Base-by-base conservation (phyloP, 1,140 invertebrate genomes). In the Neoseiulus cucumeris region DNA sequence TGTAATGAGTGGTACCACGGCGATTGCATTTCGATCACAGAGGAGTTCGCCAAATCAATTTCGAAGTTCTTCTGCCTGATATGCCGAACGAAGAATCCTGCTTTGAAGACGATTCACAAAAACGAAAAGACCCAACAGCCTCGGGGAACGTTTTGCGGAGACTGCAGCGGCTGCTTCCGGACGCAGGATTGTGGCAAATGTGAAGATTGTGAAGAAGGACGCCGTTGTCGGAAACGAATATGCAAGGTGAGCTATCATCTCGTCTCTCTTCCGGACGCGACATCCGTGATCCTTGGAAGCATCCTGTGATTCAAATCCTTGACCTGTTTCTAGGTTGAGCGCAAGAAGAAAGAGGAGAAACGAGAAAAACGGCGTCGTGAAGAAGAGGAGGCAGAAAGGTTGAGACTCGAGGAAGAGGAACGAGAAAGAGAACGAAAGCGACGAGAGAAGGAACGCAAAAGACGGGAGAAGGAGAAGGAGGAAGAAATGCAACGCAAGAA, bases 1-100 rank as follows among this genome's bases (percentile, higher is more conserved):
- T 98, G 94, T 77, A 90, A 97, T 76, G 91, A 96, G 78, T 98
- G 94, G 93, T 98, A 93, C 73, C 94, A 98, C 76, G 92, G 92
- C 9, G 90, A 95, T 72, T 97, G 93, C 75, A 93, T 98, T 71
- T 88, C 87, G 70, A 90, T 97, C 66, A 92, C 89, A 9, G 86
- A 93, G 73, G 83, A 87, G 70, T 87, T 95, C 74, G 87, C 93
- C 0, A 91, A 91, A 72, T 83, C 85, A 67, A 96, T 97, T 64
- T 89, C 90, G 73, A 86, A 89, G 70, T 97, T 91, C 72, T 95
- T 87, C 75, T 97, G 93, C 77, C 67, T 74, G 12, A 65, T 71
- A 42, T 80, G 79, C 71, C 68, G 74, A 72, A 70, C 71, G 85
- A 89, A 73, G 87, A 93, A 59, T 78, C 83, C 88, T 0, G 82